Percentiles rank a stretch among this genome's conserved stretches.
Conservation (phyloP, 2,113 vertebrate species). For the Manacus vitellinus region DNA sequence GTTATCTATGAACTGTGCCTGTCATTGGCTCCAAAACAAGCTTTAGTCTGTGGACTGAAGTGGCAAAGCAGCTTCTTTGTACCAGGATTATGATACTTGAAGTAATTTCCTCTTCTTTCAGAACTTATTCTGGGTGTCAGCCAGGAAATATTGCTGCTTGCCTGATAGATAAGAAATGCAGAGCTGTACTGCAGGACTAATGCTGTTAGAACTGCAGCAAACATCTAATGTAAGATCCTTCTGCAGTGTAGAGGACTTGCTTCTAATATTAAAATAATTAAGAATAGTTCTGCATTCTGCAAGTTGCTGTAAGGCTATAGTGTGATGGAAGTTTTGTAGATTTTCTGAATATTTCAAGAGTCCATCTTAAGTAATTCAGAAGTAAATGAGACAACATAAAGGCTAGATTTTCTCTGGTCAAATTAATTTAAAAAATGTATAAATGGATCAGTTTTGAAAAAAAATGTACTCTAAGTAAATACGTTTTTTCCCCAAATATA, state of each 20-base stretch:
- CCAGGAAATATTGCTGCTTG: background rate
- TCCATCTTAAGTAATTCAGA: background rate
- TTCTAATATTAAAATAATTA: background rate
- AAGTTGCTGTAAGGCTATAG: background rate
- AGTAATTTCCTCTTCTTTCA: background rate
- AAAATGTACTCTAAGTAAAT: background rate
- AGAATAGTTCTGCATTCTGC: background rate
- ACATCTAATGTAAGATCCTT: background rate
- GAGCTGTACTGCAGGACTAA: background rate
- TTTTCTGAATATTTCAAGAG: background rate
- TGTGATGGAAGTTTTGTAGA: background rate
- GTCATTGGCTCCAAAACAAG: background rate
- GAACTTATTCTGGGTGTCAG: background rate
- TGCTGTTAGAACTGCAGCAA: background rate
- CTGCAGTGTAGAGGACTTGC: background rate
- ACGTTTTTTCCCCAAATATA: fast-evolving
- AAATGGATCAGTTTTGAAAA: background rate
- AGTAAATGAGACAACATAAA: background rate
- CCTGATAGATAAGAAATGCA: background rate
- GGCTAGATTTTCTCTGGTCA: background rate
- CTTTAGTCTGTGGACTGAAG: background rate
- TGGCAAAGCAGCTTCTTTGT: background rate
- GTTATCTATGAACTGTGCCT: background rate
- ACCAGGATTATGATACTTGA: background rate
- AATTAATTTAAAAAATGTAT: background rate